Percentiles rank a stretch among this genome's conserved stretches.
Evolutionary conservation across 2,113 vertebrate species (phyloP).

Genomic region (Oreochromis niloticus): DNA sequence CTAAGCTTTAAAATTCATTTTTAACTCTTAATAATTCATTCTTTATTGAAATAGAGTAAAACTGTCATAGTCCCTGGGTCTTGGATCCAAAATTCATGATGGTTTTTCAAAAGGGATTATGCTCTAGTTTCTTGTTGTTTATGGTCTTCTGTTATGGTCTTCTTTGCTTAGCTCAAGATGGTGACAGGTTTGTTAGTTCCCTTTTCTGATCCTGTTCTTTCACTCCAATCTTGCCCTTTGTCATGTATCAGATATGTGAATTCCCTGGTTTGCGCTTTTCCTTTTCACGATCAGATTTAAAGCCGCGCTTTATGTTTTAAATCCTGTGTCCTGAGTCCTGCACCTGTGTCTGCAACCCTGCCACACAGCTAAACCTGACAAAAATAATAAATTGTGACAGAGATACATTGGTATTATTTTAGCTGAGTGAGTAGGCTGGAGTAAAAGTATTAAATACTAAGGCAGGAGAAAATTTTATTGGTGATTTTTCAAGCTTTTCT

Average conservation of each 20-base stretch:
- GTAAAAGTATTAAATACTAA: not conserved
- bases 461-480: not conserved
- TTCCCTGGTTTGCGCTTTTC: not conserved
- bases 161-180: not conserved
- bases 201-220: not conserved
- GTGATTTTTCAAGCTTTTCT: not conserved
- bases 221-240: not conserved
- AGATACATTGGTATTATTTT: not conserved
- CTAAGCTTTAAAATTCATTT: constrained; percentile 12
- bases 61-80: not conserved
- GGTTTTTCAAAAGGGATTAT: not conserved
- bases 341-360: not conserved
- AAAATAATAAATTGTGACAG: constrained; percentile 18
- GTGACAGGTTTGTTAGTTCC: not conserved
- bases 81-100: not conserved
- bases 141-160: not conserved
- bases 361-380: not conserved
- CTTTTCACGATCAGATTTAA: not conserved
- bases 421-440: not conserved
- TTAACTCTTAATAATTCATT: constrained; percentile 26
- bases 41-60: not conserved
- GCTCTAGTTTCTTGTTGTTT: not conserved
- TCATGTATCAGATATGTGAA: not conserved
- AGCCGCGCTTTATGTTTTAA: not conserved
- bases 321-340: not conserved